Percentiles rank a stretch among this genome's conserved stretches.
These are phyloP conservation scores for Philopedon plagiatum DNA, from an alignment of 2,888 invertebrate genomes.

Conservation along the genomic window DNA sequence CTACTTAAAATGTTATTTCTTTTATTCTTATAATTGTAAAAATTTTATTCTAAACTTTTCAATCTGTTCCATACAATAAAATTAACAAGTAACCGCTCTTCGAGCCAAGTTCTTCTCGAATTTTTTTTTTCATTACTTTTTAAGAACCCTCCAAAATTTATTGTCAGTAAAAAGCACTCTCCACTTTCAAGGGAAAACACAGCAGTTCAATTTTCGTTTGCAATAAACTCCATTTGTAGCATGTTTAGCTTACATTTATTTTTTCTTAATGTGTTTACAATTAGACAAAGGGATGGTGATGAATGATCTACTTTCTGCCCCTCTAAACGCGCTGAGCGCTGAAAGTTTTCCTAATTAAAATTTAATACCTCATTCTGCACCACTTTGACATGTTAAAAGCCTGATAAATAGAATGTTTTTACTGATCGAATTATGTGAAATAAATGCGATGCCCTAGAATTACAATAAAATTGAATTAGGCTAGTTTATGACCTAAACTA, in stretches of 20 bases:
- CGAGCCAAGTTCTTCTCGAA: neutral
- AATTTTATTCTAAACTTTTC: no score
- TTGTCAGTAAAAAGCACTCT: neutral
- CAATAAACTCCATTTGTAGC: neutral
- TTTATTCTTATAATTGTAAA: no score
- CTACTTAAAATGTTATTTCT: no score
- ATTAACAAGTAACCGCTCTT: neutral
- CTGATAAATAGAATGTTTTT: no score
- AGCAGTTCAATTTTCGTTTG: neutral
- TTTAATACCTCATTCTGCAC: slow-evolving; percentile 23
- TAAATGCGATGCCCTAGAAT: no score
- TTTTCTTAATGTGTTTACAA: neutral
- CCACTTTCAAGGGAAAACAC: neutral
- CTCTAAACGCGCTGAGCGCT: slow-evolving; percentile 24
- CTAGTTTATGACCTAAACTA: no score
- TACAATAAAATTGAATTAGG: no score
- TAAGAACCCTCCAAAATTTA: neutral
- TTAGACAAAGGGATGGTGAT: neutral
- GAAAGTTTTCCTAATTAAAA: slow-evolving; percentile 41
- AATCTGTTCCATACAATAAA: no score
- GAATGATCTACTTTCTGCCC: slow-evolving; percentile 14
- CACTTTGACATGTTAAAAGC: slow-evolving; percentile 13
- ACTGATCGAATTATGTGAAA: no score
- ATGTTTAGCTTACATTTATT: neutral
- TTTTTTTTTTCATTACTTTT: neutral